Evolutionary conservation across 2,888 invertebrate species (phyloP).

Genomic region (Oegoconia quadripuncta): DNA sequence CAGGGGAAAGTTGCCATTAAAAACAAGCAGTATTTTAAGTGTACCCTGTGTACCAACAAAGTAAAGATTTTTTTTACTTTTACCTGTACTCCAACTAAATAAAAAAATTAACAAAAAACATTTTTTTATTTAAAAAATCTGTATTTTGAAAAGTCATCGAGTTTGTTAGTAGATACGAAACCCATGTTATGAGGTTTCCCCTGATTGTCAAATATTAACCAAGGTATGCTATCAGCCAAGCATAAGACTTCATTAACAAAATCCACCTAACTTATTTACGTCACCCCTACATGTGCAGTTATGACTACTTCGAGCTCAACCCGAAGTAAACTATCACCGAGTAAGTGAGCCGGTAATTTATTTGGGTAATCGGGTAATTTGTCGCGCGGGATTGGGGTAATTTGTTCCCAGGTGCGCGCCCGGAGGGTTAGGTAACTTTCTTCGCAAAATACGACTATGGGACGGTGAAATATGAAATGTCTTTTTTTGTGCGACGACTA

Average conservation of each 20-base stretch:
- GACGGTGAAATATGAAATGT: neutral
- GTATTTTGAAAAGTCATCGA: no score
- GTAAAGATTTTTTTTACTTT: no score
- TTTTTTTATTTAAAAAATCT: no score
- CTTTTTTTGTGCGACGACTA: neutral
- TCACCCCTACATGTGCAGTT: neutral
- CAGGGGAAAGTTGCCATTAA: no score
- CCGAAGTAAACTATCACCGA: constrained; percentile 8
- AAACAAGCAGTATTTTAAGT: no score
- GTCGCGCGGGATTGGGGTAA: constrained; percentile 52
- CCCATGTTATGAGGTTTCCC: no score
- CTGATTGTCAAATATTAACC: neutral
- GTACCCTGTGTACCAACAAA: no score
- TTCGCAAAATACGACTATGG: neutral
- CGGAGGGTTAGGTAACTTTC: constrained; percentile 10
- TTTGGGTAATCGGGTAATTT: constrained; percentile 63
- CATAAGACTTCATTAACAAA: neutral
- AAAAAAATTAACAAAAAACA: no score
- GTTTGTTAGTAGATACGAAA: no score
- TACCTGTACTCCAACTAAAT: no score
- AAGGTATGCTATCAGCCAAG: neutral
- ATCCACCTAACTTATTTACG: neutral
- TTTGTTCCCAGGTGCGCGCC: constrained; percentile 48
- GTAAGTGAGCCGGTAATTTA: constrained; percentile 55
- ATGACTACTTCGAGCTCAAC: neutral